Base-by-base conservation (phyloP, 2,113 vertebrate genomes). In the Daboia siamensis region DNA sequence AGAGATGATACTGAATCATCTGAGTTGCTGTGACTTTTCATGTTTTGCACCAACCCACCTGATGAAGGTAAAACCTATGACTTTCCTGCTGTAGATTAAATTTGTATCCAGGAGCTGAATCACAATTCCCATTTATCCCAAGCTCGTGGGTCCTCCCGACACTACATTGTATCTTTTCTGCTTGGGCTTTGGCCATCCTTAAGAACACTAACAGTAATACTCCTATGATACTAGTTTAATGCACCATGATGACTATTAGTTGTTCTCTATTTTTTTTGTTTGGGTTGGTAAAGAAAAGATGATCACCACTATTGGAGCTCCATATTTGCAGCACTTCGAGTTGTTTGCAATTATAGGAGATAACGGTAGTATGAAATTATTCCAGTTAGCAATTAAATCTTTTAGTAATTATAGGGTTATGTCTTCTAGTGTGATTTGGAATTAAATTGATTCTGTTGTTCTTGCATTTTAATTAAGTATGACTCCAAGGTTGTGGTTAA, bases 221-320 rank as follows among this genome's bases (percentile, higher is more conserved):
- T 87, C 91, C 69, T 33, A 69, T 48, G 92, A 90, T 61, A 5
- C 57, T 61, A 26, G 46, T 54, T 95, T 94, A 89, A 93, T 85
- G 87, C 84, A 91, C 87, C 88, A 69, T 90, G 12, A 74, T 93
- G 44, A 21, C 33, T 21, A 61, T 92, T 94, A 86, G 13, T 23
- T 39, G 86, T 93, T 90, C 29, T 44, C 91, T 93, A 29, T 87
- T 3, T 26, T 61, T 56, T 39, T 88, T 84, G 69, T 39, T 93
- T 94, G 48, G 48, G 64, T 93, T 94, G 80, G 84, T 92, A 44
- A 93, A 29, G 10, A 51, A 84, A 91, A 91, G 57, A 57, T 57
- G 84, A 39, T 88, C 55, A 52, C 74, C 39, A 44, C 29, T 39
- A 6, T 52, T 23, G 44, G 44, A 59, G 56, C 29, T 54, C 21